Evolutionary conservation across 1,140 invertebrate species (phyloP).

Genomic region (Caenorhabditis tropicalis): DNA sequence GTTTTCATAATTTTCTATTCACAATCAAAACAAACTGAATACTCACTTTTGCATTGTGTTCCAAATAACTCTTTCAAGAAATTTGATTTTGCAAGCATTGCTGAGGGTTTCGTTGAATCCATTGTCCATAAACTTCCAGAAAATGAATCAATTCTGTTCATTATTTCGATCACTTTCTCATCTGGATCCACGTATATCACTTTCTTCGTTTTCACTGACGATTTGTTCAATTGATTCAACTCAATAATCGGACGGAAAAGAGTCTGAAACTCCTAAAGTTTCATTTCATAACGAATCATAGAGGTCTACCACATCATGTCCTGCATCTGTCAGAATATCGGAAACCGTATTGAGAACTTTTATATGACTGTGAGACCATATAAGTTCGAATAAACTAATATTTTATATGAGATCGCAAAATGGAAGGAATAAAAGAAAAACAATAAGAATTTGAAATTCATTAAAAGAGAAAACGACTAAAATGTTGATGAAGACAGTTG

Average conservation of each 20-base stretch:
- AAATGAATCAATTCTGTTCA: background rate
- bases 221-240: background rate
- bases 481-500: background rate
- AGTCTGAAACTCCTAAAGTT: background rate
- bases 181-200: background rate
- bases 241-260: background rate
- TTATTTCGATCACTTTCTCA: background rate
- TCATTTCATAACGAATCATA: background rate
- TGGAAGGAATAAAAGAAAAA: background rate
- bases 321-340: background rate
- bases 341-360: background rate
- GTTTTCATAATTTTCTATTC: background rate
- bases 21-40: background rate
- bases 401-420: background rate
- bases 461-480: background rate
- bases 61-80: background rate
- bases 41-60: slow-evolving; percentile 23
- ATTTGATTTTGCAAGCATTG: background rate
- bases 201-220: background rate
- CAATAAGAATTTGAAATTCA: background rate
- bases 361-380: slow-evolving; percentile 19
- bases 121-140: slow-evolving; percentile 1
- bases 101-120: background rate
- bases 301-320: background rate
- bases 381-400: slow-evolving; percentile 2